A percentile compares a stretch with the other conserved stretches of the same genome.
Conservation (phyloP, 2,797 vertebrate genomes). For the Threskiornis aethiopicus region DNA sequence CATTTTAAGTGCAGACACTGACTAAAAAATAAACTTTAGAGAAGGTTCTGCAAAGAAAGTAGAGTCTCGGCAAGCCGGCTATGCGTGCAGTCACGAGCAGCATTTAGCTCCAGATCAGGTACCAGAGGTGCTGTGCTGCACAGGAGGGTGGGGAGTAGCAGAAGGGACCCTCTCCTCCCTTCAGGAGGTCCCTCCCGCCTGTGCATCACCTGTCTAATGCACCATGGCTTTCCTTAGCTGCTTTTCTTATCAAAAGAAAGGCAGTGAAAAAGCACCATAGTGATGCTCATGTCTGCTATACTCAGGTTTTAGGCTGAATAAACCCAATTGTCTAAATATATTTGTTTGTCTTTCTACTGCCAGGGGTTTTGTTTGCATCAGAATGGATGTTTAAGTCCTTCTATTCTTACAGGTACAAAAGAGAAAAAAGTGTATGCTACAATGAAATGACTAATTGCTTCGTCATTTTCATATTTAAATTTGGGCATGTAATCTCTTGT, state of each 20-base stretch:
- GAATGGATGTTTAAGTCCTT: background rate
- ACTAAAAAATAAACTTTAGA: background rate
- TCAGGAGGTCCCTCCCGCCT: background rate
- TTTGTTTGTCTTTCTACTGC: background rate
- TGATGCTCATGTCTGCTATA: accelerated
- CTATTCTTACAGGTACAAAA: background rate
- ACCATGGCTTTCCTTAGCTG: background rate
- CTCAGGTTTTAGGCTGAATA: background rate
- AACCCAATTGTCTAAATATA: background rate
- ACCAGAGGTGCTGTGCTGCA: background rate
- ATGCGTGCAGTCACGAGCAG: accelerated
- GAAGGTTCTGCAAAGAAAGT: background rate
- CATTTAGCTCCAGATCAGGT: background rate
- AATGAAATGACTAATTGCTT: background rate
- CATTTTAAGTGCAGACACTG: background rate
- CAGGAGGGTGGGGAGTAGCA: background rate
- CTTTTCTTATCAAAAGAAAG: background rate
- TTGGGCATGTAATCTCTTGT: background rate
- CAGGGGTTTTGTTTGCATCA: background rate
- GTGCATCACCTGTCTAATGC: accelerated
- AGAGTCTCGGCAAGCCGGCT: background rate
- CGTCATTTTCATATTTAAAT: background rate
- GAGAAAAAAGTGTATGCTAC: background rate
- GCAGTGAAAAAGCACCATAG: background rate
- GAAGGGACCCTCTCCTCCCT: background rate